Conservation (phyloP, 2,797 vertebrate species). For the Pseudochirops corinnae region DNA sequence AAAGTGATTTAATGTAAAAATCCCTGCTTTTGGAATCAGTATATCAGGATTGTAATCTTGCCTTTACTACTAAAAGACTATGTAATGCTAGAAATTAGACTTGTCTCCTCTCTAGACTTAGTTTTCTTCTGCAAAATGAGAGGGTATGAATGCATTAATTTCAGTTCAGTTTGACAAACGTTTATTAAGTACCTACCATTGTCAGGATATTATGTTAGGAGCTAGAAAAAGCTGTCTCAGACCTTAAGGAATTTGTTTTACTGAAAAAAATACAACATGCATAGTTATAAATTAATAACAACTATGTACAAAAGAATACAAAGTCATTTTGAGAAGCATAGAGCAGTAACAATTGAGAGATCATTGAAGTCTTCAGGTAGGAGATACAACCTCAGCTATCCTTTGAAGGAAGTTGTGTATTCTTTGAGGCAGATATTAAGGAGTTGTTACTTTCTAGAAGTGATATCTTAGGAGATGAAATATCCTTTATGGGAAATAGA, state of each 20-base stretch:
- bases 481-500: background rate
- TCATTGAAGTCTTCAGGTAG: background rate
- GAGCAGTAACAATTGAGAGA: background rate
- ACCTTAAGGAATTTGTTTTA: background rate
- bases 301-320: background rate
- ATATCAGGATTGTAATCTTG: background rate
- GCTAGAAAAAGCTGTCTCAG: background rate
- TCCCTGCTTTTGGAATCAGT: background rate
- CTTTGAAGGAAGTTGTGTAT: background rate
- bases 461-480: background rate
- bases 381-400: background rate
- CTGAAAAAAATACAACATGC: background rate
- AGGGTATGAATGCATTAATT: background rate
- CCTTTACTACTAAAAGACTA: background rate
- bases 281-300: background rate
- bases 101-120: background rate
- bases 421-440: background rate
- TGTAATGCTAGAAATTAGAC: background rate
- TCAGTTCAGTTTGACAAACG: background rate
- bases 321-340: background rate
- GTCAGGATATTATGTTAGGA: background rate
- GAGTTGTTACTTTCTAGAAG: background rate
- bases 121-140: background rate
- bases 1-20: background rate
- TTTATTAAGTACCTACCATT: background rate